phyloP scores from a whole-genome alignment of 2,888 invertebrate genomes.

The Drosophila macrothrix region DNA sequence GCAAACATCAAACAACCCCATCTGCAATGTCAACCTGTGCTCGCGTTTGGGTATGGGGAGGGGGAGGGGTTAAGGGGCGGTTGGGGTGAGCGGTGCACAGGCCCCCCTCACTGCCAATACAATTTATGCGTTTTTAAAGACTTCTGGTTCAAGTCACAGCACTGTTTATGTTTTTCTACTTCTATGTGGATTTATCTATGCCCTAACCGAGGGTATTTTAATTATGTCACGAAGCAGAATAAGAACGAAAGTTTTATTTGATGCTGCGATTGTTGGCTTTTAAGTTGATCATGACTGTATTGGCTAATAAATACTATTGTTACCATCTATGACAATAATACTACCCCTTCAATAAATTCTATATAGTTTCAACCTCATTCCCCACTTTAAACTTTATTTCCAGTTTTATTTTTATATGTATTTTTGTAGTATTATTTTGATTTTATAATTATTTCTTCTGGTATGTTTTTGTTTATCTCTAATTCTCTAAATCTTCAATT shows the following conservation, averaged over 20 bases:
- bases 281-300: neutral
- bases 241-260: neutral
- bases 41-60: neutral
- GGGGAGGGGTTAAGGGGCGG: neutral
- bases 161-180: constrained; percentile 42
- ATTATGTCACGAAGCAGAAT: neutral
- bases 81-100: neutral
- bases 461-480: neutral
- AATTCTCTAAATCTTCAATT: neutral
- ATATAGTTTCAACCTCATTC: neutral
- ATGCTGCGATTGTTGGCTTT: neutral
- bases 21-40: constrained; percentile 50
- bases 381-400: neutral
- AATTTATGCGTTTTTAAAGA: constrained; percentile 78
- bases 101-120: constrained; percentile 25
- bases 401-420: neutral
- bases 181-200: constrained; percentile 21
- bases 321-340: neutral
- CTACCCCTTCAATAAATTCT: neutral
- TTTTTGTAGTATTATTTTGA: neutral
- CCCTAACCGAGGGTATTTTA: constrained; percentile 16
- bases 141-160: constrained; percentile 34
- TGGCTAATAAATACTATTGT: neutral
- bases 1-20: constrained; percentile 59
- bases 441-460: neutral